Percentiles rank a stretch among this genome's conserved stretches.
Evolutionary conservation across 2,113 vertebrate species (phyloP).

Genomic region (Elephantulus edwardii): DNA sequence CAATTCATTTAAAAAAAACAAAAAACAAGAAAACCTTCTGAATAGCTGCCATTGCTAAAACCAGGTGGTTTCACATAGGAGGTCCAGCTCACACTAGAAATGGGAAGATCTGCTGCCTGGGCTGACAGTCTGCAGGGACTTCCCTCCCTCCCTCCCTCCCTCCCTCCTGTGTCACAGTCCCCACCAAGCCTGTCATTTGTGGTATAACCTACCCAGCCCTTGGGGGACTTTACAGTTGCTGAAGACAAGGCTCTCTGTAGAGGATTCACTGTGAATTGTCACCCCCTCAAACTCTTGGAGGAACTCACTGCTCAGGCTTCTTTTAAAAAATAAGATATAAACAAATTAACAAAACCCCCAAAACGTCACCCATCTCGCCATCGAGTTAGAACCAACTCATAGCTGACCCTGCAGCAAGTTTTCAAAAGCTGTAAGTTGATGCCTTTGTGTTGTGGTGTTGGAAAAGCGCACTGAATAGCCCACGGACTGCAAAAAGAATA

Average conservation of each 20-base stretch:
- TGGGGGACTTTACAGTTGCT: background rate
- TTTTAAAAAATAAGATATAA: no score
- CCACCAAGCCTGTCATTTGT: background rate
- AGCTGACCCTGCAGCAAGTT: no score
- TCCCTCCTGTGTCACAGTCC: background rate
- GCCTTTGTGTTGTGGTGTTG: no score
- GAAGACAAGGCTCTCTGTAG: background rate
- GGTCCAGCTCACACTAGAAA: background rate
- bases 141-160: background rate
- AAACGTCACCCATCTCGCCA: no score
- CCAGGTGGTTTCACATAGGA: background rate
- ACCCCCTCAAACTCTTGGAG: background rate
- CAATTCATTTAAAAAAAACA: no score
- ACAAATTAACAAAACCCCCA: no score
- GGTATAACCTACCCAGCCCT: background rate
- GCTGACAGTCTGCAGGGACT: background rate
- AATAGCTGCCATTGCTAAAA: slow-evolving; percentile 3
- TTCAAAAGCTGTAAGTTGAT: no score
- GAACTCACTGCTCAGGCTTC: slow-evolving; percentile 20
- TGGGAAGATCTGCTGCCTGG: background rate
- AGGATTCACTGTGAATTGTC: background rate
- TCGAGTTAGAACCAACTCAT: no score
- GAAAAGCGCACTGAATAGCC: no score
- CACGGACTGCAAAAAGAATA: no score
- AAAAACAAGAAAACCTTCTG: no score